Conservation (phyloP, 2,113 vertebrate genomes). For the Asarcornis scutulata region DNA sequence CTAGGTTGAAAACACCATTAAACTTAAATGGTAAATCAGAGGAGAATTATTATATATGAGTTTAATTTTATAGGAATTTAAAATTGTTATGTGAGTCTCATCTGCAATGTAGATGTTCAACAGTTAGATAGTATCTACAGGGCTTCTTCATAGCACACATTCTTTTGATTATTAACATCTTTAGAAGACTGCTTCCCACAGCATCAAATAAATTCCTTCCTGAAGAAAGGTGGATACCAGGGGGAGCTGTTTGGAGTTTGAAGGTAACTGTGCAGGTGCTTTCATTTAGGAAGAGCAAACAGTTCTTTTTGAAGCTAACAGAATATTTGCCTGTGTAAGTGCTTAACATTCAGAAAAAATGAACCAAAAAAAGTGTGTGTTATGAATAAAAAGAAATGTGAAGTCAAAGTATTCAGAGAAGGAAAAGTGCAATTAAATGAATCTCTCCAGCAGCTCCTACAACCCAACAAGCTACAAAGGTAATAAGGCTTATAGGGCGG, state of each 20-base stretch:
- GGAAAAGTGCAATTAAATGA: neutral
- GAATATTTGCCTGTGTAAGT: neutral
- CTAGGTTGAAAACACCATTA: neutral
- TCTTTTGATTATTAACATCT: constrained; percentile 49
- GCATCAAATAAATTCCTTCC: neutral
- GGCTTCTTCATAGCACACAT: constrained; percentile 48
- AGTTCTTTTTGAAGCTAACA: neutral
- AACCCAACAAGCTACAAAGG: neutral
- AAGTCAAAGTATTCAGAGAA: neutral
- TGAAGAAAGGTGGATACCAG: neutral
- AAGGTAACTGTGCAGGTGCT: neutral
- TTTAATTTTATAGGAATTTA: constrained; percentile 46
- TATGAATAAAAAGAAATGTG: neutral
- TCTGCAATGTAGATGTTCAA: neutral
- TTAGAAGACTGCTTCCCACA: constrained; percentile 37
- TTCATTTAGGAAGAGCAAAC: neutral
- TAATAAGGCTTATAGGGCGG: neutral
- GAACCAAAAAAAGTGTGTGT: neutral
- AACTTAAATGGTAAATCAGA: neutral
- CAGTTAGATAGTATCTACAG: constrained; percentile 31
- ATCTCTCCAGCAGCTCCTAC: neutral
- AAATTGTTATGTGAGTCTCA: neutral
- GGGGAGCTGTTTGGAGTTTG: neutral
- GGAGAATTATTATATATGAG: neutral
- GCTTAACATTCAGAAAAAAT: neutral